Evolutionary conservation across 92 coral and sea anemone genomes (phyloP).

Genomic region (Paramuricea clavata): DNA sequence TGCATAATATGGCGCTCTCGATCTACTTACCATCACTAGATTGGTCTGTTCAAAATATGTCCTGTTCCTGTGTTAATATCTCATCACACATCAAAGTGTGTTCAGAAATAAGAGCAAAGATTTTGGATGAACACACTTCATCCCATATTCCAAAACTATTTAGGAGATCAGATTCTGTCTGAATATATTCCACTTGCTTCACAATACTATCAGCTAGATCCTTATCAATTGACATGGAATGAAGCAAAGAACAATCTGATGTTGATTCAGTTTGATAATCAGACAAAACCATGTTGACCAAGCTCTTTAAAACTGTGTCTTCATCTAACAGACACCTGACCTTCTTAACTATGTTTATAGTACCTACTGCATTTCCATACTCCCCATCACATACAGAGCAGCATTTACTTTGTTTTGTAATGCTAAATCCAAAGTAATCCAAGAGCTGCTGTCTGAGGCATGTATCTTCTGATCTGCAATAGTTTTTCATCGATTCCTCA

Average conservation of each 20-base stretch:
- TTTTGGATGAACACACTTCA: constrained; percentile 66
- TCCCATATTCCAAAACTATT: constrained; percentile 59
- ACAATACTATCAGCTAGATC: constrained; percentile 68
- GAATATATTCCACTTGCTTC: constrained; percentile 62
- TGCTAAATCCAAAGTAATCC: constrained; percentile 68
- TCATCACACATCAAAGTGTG: constrained; percentile 23
- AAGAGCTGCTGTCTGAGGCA: constrained; percentile 67
- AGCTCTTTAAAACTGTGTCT: constrained; percentile 50
- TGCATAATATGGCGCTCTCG: too few relatives aligned
- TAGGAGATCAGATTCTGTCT: constrained; percentile 67
- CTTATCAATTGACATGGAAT: constrained; percentile 54
- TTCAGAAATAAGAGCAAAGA: constrained; percentile 55
- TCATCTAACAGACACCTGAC: constrained; percentile 59
- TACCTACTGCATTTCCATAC: constrained; percentile 2
- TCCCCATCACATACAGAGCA: constrained; percentile 76
- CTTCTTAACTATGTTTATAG: constrained; percentile 41
- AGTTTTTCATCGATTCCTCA: constrained; percentile 61
- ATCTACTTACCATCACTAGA: too few relatives aligned
- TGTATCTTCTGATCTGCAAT: constrained; percentile 55
- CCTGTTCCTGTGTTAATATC: too few relatives aligned
- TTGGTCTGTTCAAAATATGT: too few relatives aligned
- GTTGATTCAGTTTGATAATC: constrained; percentile 24
- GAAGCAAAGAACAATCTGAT: constrained; percentile 41
- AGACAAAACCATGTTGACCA: constrained; percentile 52
- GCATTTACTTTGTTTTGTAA: constrained; percentile 55